Base-by-base conservation (phyloP, 2,888 invertebrate genomes). In the Empis livida region DNA sequence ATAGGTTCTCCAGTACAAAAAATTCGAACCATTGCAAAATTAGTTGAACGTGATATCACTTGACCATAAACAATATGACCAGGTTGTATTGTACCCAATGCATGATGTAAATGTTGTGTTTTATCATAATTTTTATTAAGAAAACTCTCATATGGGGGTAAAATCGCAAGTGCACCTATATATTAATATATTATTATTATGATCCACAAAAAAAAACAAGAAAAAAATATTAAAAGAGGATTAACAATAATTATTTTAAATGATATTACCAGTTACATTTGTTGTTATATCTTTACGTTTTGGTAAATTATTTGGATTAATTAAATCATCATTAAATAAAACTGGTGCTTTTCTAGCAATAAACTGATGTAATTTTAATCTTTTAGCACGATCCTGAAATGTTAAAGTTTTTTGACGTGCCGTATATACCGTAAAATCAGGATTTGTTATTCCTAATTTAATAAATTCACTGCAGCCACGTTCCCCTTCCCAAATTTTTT, bases 91-190 rank as follows among this genome's bases (percentile, higher is more conserved):
- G 77, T 57, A 41, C 77, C 79, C 77, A 67, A 82, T 63, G 92
- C 88, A 71, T 88, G 84, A 50, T 84, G 77, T 51, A 84, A 73
- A 54, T 87, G 76, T 48, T 82, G 84, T 15, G 79, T 74, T 59
- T 85, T 84, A 57, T 91, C 89, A 58, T 86, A 80, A 62, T 77
- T 81, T 43, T 57, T 61, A 27, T 55, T 55, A 57, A 89, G 75
- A 64, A 87, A 93, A 45, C 80, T 81, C 68, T 93, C 93, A 67
- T 87, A 80, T 0, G 92, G 88, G 51, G 93, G 91, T 76, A 89
- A 81, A 5, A 56, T 51, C 0, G 57, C 63, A 39, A 60, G 17
- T 10, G 30, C 46, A 52, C 49, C 53, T 53, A 23, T 20, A 48
- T 46, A 32, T 44, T 9, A 43, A 35, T 8, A 35, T 8, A 27